Conservation (phyloP, 1,140 invertebrate species). For the Ericerus pela region DNA sequence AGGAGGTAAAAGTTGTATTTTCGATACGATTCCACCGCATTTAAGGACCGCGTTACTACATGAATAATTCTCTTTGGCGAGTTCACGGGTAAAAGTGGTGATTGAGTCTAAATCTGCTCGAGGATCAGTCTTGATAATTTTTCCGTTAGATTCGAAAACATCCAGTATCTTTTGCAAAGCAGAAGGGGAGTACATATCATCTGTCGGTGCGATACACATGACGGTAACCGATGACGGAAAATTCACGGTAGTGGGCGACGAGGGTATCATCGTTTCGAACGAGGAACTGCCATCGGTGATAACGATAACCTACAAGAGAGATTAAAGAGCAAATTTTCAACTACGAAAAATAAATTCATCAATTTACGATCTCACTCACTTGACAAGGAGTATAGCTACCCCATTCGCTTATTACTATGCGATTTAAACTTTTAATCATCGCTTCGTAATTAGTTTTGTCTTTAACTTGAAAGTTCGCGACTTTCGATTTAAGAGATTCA, state of each 20-base stretch:
- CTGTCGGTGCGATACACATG: background rate
- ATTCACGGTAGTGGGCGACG: slow-evolving; percentile 34
- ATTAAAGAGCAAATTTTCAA: background rate
- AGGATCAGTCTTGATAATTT: background rate
- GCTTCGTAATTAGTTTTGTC: slow-evolving; percentile 71
- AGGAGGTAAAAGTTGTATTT: slow-evolving; percentile 57
- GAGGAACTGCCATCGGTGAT: slow-evolving; percentile 58
- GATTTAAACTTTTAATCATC: slow-evolving; percentile 56
- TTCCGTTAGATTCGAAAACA: background rate
- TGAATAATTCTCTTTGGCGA: slow-evolving; percentile 62
- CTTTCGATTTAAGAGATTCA: slow-evolving; percentile 52
- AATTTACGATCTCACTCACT: slow-evolving; percentile 33
- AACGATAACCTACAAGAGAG: slow-evolving; percentile 41
- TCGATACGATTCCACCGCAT: slow-evolving; percentile 60
- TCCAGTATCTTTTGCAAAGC: background rate
- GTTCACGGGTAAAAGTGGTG: slow-evolving; percentile 48
- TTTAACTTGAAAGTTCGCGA: slow-evolving; percentile 58
- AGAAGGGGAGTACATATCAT: background rate
- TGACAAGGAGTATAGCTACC: slow-evolving; percentile 62
- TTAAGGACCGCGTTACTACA: slow-evolving; percentile 57
- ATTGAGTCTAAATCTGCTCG: slow-evolving; percentile 40
- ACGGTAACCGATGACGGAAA: slow-evolving; percentile 10
- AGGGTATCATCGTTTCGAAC: background rate
- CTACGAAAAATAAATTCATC: background rate
- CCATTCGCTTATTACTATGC: slow-evolving; percentile 67